A percentile compares a stretch with the other conserved stretches of the same genome.
Conservation (phyloP, 1,140 invertebrate species). For the Atta cephalotes region DNA sequence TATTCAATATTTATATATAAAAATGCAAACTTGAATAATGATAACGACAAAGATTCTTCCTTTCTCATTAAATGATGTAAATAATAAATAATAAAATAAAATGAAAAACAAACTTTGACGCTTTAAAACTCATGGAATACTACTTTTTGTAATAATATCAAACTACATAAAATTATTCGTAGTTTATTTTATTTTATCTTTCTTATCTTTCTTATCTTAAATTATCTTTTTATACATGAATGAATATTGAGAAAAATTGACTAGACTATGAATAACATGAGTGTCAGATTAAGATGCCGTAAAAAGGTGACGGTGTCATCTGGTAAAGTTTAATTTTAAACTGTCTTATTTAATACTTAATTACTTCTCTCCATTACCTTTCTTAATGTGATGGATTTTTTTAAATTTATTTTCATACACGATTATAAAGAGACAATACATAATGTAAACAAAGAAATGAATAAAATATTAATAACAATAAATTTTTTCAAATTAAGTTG, state of each 20-base stretch:
- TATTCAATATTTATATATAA: neutral
- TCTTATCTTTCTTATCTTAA: no score
- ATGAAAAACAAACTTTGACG: neutral
- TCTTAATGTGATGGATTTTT: neutral
- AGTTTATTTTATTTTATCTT: no score
- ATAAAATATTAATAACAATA: conserved; percentile 3
- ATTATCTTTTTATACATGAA: neutral
- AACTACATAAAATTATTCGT: neutral
- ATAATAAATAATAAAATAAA: neutral
- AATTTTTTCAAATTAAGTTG: neutral
- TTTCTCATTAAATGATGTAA: conserved; percentile 8
- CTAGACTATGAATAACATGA: neutral
- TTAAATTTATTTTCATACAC: neutral
- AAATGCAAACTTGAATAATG: neutral
- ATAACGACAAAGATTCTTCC: neutral
- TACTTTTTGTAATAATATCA: neutral
- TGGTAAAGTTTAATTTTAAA: neutral
- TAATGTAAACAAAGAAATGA: neutral
- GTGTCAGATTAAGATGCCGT: neutral
- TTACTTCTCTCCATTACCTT: neutral
- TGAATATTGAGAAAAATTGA: conserved; percentile 1
- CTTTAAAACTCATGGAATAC: neutral
- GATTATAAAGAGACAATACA: neutral
- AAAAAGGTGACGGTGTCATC: neutral
- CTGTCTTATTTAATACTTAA: neutral